Conservation (phyloP, 2,113 vertebrate genomes). For the Paradoxurus hermaphroditus region DNA sequence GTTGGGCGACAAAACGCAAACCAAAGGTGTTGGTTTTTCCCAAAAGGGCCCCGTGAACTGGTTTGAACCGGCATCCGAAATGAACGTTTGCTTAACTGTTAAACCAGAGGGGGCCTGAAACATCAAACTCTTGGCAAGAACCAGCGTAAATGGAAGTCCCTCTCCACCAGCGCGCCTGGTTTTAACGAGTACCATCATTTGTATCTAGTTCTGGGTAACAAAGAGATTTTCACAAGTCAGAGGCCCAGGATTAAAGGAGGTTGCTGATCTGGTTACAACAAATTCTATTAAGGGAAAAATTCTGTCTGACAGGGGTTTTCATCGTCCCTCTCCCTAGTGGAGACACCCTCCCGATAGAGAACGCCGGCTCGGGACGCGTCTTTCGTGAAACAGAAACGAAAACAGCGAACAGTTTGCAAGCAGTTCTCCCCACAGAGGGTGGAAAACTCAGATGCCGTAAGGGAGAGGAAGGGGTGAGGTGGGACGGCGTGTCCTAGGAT, state of each 20-base stretch:
- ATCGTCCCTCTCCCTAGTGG: neutral
- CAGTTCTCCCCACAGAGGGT: neutral
- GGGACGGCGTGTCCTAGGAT: neutral
- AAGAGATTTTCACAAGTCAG: conserved; percentile 47
- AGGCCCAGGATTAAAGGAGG: neutral
- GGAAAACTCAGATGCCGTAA: neutral
- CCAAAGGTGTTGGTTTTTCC: conserved; percentile 15
- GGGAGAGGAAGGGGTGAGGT: neutral
- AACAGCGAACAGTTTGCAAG: neutral
- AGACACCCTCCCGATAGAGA: neutral
- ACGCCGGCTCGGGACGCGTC: neutral
- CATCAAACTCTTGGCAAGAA: neutral
- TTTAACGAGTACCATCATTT: conserved; percentile 45
- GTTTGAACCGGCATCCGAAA: conserved; percentile 1
- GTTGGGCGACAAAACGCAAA: neutral
- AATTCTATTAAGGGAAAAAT: conserved; percentile 55
- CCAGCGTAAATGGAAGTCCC: neutral
- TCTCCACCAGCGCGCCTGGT: neutral
- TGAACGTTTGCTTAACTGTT: neutral
- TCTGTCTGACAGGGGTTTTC: conserved; percentile 55
- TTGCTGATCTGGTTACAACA: conserved; percentile 65
- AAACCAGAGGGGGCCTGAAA: neutral
- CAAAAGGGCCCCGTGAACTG: neutral
- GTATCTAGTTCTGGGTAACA: conserved; percentile 26
- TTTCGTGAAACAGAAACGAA: conserved; percentile 28